phyloP scores from a whole-genome alignment of 1,140 invertebrate species.

The Pogonognathellus flavescens region DNA sequence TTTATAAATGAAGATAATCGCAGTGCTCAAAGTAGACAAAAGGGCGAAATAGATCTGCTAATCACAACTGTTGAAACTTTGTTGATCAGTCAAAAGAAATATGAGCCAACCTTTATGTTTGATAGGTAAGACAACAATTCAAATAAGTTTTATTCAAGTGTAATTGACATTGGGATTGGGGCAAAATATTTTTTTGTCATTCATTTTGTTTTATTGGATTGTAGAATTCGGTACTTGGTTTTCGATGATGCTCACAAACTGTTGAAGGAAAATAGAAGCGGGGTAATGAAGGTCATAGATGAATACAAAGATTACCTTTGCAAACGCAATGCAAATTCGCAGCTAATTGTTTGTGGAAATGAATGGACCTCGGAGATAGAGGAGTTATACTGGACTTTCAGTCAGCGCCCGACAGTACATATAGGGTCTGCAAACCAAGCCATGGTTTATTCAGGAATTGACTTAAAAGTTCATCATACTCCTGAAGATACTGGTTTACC shows the following conservation, averaged over 20 bases:
- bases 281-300: neutral
- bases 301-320: neutral
- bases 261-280: neutral
- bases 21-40: neutral
- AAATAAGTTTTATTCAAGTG: too few species aligned
- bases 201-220: conserved; percentile 8
- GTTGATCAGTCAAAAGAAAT: neutral
- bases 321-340: neutral
- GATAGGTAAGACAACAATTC: conserved; percentile 21
- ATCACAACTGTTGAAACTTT: conserved; percentile 22
- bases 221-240: conserved; percentile 27
- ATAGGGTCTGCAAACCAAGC: conserved; percentile 25
- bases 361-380: conserved; percentile 16
- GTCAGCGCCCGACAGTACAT: neutral
- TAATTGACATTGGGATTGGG: too few species aligned
- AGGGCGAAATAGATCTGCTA: neutral
- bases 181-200: too few species aligned
- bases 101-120: conserved; percentile 13
- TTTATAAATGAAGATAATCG: conserved; percentile 17
- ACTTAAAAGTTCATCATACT: neutral
- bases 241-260: conserved; percentile 45
- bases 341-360: conserved; percentile 37
- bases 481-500: neutral
- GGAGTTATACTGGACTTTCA: neutral
- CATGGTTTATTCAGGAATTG: conserved; percentile 18